These are phyloP conservation scores for Cricetomys ansorgei DNA, from an alignment of 2,113 vertebrate genomes.

Conservation along the genomic window DNA sequence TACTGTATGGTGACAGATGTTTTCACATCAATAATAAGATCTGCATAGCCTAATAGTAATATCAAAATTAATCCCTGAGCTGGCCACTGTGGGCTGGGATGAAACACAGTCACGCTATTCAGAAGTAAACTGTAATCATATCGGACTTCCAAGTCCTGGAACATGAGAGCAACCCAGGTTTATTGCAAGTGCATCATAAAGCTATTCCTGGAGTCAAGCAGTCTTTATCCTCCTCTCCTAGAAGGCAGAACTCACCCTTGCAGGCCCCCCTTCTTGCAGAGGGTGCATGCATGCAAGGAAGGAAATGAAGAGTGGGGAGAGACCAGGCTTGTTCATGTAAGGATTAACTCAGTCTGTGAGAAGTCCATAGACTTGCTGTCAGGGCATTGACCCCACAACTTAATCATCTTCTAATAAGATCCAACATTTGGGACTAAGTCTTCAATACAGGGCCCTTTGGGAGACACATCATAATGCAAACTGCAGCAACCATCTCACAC, in stretches of 20 bases:
- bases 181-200: no score
- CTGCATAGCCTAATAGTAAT: no score
- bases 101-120: no score
- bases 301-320: not conserved
- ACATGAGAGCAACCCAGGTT: no score
- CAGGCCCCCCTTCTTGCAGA: not conserved
- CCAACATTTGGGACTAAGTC: not conserved
- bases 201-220: no score
- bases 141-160: no score
- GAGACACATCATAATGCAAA: not conserved
- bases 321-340: not conserved
- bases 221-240: not conserved
- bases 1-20: no score
- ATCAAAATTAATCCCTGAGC: no score
- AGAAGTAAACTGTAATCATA: no score
- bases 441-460: not conserved
- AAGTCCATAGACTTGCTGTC: not conserved
- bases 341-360: not conserved
- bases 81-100: no score
- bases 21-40: no score
- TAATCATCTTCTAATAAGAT: not conserved
- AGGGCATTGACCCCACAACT: not conserved
- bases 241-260: not conserved
- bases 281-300: not conserved
- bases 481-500: not conserved